phyloP scores from a whole-genome alignment of 1,140 invertebrate genomes.

The Magallana angulata region DNA sequence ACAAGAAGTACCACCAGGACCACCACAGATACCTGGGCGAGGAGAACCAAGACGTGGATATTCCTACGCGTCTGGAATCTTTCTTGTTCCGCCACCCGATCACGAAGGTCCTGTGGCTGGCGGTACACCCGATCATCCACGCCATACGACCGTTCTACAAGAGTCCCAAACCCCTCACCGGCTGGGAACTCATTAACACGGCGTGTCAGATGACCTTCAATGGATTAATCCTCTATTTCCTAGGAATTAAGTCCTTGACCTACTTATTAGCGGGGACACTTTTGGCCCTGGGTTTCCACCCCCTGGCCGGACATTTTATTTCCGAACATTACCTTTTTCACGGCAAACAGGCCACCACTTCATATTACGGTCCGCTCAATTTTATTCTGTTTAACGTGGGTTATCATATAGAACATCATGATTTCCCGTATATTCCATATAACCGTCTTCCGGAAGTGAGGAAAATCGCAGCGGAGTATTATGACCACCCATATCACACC shows the following conservation, averaged over 20 bases:
- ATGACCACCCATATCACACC: slow-evolving; percentile 94
- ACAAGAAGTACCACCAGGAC: slow-evolving; percentile 79
- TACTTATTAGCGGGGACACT: slow-evolving; percentile 93
- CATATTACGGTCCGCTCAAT: slow-evolving; percentile 98
- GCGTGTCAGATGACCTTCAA: slow-evolving; percentile 93
- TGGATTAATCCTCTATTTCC: slow-evolving; percentile 87
- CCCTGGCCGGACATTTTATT: slow-evolving; percentile 98
- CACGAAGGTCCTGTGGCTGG: slow-evolving; percentile 76
- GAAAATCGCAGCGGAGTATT: slow-evolving; percentile 96
- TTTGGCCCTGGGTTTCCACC: slow-evolving; percentile 97
- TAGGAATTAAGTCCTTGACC: slow-evolving; percentile 88
- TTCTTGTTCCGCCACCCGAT: slow-evolving; percentile 75
- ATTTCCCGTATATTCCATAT: slow-evolving; percentile 78
- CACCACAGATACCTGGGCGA: slow-evolving; percentile 78
- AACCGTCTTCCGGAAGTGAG: slow-evolving; percentile 80
- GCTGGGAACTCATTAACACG: slow-evolving; percentile 90
- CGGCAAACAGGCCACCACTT: slow-evolving; percentile 97
- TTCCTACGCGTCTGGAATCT: slow-evolving; percentile 75
- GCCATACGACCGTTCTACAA: slow-evolving; percentile 76
- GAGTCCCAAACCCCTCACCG: slow-evolving; percentile 89
- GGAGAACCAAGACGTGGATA: slow-evolving; percentile 77
- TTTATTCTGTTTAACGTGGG: slow-evolving; percentile 99
- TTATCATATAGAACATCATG: slow-evolving; percentile 81
- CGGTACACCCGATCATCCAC: slow-evolving; percentile 75
- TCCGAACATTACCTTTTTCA: slow-evolving; percentile 99